Conservation (phyloP, 2,797 vertebrate genomes). For the Ataeniobius toweri region DNA sequence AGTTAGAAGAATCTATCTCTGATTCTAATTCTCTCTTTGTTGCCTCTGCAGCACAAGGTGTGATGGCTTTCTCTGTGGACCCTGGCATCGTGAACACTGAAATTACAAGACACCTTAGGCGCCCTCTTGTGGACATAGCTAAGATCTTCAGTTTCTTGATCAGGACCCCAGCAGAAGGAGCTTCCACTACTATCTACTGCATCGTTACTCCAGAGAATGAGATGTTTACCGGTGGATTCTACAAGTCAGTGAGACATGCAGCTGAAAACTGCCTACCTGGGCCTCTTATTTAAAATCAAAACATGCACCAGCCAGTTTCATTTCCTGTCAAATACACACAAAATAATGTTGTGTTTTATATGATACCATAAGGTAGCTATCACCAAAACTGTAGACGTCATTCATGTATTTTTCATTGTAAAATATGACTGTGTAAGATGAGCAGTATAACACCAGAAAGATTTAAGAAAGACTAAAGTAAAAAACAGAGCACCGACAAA, state of each 20-base stretch:
- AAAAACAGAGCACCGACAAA: neutral
- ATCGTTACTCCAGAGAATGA: conserved; percentile 67
- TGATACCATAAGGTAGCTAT: neutral
- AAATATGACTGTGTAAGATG: neutral
- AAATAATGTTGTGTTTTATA: neutral
- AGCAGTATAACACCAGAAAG: neutral
- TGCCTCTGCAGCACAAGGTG: conserved; percentile 62
- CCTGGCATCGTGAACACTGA: conserved; percentile 73
- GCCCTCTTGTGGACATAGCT: conserved; percentile 45
- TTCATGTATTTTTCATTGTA: neutral
- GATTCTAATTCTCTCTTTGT: neutral
- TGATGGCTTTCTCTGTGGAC: conserved; percentile 73
- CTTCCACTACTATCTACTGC: conserved; percentile 73
- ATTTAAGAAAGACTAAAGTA: neutral
- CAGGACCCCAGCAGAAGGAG: conserved; percentile 76
- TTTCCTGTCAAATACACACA: too few relatives aligned
- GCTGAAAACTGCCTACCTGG: neutral
- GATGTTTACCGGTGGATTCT: conserved; percentile 71
- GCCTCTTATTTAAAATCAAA: neutral
- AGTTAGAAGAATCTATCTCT: neutral
- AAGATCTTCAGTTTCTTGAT: conserved; percentile 56
- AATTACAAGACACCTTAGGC: conserved; percentile 59
- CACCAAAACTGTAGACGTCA: neutral
- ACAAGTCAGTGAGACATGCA: conserved; percentile 65
- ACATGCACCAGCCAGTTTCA: neutral